phyloP scores from a whole-genome alignment of 2,888 invertebrate genomes.

The Apamea crenata region DNA sequence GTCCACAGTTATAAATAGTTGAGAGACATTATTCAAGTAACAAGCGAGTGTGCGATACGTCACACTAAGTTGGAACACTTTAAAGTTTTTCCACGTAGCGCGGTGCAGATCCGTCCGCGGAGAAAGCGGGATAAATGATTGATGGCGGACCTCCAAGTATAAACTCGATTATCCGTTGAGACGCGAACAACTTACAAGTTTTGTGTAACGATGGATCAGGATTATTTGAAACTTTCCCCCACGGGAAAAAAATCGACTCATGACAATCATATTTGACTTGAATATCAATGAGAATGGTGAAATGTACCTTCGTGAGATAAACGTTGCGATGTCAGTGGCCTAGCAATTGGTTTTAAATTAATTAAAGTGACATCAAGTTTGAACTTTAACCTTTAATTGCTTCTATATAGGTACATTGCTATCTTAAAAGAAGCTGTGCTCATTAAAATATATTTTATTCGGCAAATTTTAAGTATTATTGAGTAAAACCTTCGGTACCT shows the following conservation, averaged over 20 bases:
- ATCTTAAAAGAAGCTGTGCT: conserved; percentile 20
- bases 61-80: conserved; percentile 85
- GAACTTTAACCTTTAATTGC: conserved; percentile 14
- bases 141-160: conserved; percentile 89
- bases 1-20: conserved; percentile 60
- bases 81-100: conserved; percentile 87
- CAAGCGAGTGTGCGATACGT: conserved; percentile 80
- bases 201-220: conserved; percentile 90
- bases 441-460: conserved; percentile 51
- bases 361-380: conserved; percentile 26
- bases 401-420: conserved; percentile 3
- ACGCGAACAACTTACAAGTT: conserved; percentile 90
- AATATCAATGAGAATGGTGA: conserved; percentile 81
- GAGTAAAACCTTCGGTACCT: conserved; percentile 29
- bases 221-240: conserved; percentile 87
- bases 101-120: conserved; percentile 77
- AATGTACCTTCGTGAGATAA: conserved; percentile 26
- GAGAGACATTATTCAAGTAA: conserved; percentile 72
- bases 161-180: conserved; percentile 90
- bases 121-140: conserved; percentile 88
- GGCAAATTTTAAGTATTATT: conserved; percentile 31
- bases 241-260: conserved; percentile 85
- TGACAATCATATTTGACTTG: conserved; percentile 88
- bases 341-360: conserved; percentile 8
- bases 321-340: background rate